Conservation (phyloP, 2,797 vertebrate genomes). For the Amniataba percoides region DNA sequence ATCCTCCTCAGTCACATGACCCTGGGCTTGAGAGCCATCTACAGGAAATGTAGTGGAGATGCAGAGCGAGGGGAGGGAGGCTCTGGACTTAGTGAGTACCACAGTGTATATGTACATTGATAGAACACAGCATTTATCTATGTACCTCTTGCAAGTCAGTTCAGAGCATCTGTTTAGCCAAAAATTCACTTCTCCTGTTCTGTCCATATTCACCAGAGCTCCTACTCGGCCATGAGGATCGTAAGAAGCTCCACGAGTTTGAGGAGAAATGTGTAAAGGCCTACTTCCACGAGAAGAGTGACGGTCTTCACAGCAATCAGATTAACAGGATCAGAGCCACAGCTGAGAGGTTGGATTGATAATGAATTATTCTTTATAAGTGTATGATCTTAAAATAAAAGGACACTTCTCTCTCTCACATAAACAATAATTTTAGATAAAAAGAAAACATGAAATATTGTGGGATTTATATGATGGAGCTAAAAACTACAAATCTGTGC, state of each 20-base stretch:
- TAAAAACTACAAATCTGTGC: neutral
- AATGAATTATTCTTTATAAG: slow-evolving; percentile 2
- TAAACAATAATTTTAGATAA: neutral
- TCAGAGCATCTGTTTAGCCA: neutral
- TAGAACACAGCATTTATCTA: neutral
- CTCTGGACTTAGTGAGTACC: slow-evolving; percentile 92
- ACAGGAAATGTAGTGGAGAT: slow-evolving; percentile 76
- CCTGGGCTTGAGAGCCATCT: slow-evolving; percentile 84
- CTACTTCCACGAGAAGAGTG: slow-evolving; percentile 90
- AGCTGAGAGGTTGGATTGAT: slow-evolving; percentile 87
- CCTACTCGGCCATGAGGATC: slow-evolving; percentile 90
- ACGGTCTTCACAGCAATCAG: slow-evolving; percentile 83
- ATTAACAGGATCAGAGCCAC: slow-evolving; percentile 89
- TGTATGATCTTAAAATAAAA: slow-evolving; percentile 6
- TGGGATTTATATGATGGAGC: neutral
- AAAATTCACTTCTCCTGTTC: neutral
- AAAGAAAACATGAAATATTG: neutral
- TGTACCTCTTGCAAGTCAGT: neutral
- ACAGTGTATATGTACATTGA: slow-evolving; percentile 22
- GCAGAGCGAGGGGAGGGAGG: slow-evolving; percentile 87
- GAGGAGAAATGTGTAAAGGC: slow-evolving; percentile 93
- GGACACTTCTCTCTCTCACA: no score
- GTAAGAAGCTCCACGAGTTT: slow-evolving; percentile 95
- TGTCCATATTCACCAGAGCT: slow-evolving; percentile 84
- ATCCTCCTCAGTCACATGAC: slow-evolving; percentile 90